phyloP scores from a whole-genome alignment of 2,797 vertebrate genomes.

The Amphiprion clarkii region DNA sequence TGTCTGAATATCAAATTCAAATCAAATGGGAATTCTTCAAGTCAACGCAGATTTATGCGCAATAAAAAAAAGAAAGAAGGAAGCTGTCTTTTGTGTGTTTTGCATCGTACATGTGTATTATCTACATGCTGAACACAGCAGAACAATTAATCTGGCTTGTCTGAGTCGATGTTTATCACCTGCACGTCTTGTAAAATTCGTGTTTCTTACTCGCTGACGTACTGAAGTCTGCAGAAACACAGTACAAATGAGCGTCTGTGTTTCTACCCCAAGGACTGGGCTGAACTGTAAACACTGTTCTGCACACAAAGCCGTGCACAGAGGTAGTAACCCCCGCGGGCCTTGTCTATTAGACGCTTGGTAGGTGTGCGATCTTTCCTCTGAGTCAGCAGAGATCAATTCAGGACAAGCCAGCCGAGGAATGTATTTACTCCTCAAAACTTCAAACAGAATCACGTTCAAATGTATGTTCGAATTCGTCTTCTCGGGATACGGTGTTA shows the following conservation, averaged over 20 bases:
- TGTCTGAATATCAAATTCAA: conserved; percentile 63
- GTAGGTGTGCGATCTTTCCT: conserved; percentile 61
- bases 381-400: conserved; percentile 82
- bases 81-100: not conserved
- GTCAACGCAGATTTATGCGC: conserved; percentile 26
- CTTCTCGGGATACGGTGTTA: conserved; percentile 34
- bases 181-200: conserved; percentile 24
- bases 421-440: conserved; percentile 75
- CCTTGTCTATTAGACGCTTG: conserved; percentile 63
- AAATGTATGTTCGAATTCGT: conserved; percentile 44
- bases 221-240: conserved; percentile 33
- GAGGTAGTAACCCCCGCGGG: conserved; percentile 30
- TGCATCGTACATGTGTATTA: conserved; percentile 25
- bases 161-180: conserved; percentile 39
- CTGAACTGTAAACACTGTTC: conserved; percentile 64
- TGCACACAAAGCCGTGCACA: conserved; percentile 52
- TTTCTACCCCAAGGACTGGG: conserved; percentile 34
- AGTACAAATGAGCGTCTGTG: conserved; percentile 50
- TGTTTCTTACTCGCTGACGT: conserved; percentile 27
- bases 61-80: conserved; percentile 23
- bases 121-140: conserved; percentile 5
- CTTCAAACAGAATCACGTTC: conserved; percentile 59
- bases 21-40: conserved; percentile 64
- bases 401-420: conserved; percentile 70
- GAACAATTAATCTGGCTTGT: conserved; percentile 22